These are phyloP conservation scores for Dufourea novaeangliae DNA, from an alignment of 1,140 invertebrate species.

Conservation along the genomic window DNA sequence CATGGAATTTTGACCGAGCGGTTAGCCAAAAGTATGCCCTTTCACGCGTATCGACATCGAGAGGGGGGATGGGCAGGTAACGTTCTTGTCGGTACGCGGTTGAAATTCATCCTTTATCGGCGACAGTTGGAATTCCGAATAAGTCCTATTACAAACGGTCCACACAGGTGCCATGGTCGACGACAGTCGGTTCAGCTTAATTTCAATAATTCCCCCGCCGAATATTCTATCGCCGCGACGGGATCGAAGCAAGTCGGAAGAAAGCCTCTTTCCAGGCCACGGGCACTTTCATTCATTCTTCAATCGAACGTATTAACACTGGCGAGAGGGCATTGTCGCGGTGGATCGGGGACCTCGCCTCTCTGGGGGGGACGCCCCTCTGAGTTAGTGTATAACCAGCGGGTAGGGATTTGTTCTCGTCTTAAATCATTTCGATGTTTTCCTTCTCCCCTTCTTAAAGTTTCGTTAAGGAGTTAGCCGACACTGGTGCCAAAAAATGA, in stretches of 20 bases:
- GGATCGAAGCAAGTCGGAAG: neutral
- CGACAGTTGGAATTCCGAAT: slow-evolving; percentile 21
- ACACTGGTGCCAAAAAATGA: too few species aligned
- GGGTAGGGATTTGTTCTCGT: neutral
- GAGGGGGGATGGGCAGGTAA: too few species aligned
- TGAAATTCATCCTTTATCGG: slow-evolving; percentile 23
- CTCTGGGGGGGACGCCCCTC: neutral
- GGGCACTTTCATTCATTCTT: slow-evolving; percentile 34
- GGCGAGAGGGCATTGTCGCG: neutral
- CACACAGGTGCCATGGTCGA: slow-evolving; percentile 5
- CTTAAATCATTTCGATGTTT: neutral
- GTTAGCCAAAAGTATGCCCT: neutral
- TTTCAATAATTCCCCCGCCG: slow-evolving; percentile 54
- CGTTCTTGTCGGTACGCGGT: neutral
- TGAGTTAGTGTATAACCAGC: neutral
- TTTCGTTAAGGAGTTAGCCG: too few species aligned
- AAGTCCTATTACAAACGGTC: slow-evolving; percentile 44
- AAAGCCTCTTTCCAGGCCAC: neutral
- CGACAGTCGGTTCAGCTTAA: slow-evolving; percentile 41
- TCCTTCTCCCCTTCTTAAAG: neutral
- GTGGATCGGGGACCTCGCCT: neutral
- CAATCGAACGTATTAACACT: slow-evolving; percentile 1
- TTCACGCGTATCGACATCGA: slow-evolving; percentile 19
- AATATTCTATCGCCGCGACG: slow-evolving; percentile 41
- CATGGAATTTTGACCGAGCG: neutral